Conservation (phyloP, 2,888 invertebrate species). For the Cynaeus angustus region DNA sequence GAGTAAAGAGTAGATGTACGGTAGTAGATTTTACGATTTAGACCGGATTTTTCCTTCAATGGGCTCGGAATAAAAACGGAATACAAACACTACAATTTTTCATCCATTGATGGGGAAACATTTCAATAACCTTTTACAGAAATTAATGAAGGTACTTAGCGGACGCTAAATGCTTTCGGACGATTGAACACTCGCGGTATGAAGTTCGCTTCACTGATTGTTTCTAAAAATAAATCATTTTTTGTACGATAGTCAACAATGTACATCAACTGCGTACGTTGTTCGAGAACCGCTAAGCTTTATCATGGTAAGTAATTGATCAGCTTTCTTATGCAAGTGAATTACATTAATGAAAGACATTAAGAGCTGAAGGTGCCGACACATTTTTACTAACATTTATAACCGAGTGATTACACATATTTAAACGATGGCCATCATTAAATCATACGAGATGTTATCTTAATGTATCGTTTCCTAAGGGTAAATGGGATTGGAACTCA, state of each 20-base stretch:
- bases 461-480: slow-evolving; percentile 51
- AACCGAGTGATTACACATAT: slow-evolving; percentile 49
- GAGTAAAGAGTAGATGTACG: slow-evolving; percentile 49
- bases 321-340: slow-evolving; percentile 41
- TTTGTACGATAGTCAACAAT: slow-evolving; percentile 19
- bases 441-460: slow-evolving; percentile 51
- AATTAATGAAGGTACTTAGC: slow-evolving; percentile 52
- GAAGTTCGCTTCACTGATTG: slow-evolving; percentile 18
- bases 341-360: slow-evolving; percentile 52
- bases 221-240: slow-evolving; percentile 30
- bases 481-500: slow-evolving; percentile 46
- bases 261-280: slow-evolving; percentile 17
- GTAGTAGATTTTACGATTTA: slow-evolving; percentile 51
- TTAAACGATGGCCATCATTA: slow-evolving; percentile 49
- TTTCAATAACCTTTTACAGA: slow-evolving; percentile 56
- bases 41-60: slow-evolving; percentile 53
- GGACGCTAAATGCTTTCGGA: slow-evolving; percentile 28
- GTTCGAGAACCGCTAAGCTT: slow-evolving; percentile 17
- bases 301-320: slow-evolving; percentile 39
- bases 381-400: slow-evolving; percentile 45
- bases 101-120: slow-evolving; percentile 57
- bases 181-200: slow-evolving; percentile 14
- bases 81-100: slow-evolving; percentile 59
- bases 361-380: slow-evolving; percentile 51
- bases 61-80: slow-evolving; percentile 52